Conservation (phyloP, 2,797 vertebrate genomes). For the Mus spretus region DNA sequence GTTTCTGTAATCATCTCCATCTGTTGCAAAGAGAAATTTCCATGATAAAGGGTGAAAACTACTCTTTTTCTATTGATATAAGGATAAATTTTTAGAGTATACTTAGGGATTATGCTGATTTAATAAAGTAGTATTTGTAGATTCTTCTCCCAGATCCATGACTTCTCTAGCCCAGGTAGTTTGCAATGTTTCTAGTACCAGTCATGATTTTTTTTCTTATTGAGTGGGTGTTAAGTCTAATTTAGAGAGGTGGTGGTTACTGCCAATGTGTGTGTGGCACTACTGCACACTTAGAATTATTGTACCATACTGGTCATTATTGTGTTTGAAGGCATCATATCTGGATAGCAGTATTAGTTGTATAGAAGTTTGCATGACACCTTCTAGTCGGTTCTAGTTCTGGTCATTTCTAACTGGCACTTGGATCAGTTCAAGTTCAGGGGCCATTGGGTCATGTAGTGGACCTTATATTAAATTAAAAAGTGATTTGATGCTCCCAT, state of each 20-base stretch:
- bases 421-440: neutral
- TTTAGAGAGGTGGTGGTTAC: neutral
- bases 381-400: neutral
- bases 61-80: neutral
- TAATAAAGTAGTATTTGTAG: neutral
- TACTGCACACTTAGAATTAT: neutral
- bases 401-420: neutral
- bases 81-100: neutral
- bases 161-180: neutral
- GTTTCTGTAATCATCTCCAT: neutral
- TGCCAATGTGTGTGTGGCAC: neutral
- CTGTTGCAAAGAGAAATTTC: neutral
- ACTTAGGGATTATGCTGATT: neutral
- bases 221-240: neutral
- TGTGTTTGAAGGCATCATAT: neutral
- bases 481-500: neutral
- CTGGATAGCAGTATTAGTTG: neutral
- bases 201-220: neutral
- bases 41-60: neutral
- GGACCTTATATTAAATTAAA: neutral
- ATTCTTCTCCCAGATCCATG: neutral
- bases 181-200: neutral
- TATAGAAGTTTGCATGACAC: neutral
- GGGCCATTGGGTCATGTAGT: neutral
- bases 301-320: neutral